Base-by-base conservation (phyloP, 2,888 invertebrate species). In the Platypus cylindrus region DNA sequence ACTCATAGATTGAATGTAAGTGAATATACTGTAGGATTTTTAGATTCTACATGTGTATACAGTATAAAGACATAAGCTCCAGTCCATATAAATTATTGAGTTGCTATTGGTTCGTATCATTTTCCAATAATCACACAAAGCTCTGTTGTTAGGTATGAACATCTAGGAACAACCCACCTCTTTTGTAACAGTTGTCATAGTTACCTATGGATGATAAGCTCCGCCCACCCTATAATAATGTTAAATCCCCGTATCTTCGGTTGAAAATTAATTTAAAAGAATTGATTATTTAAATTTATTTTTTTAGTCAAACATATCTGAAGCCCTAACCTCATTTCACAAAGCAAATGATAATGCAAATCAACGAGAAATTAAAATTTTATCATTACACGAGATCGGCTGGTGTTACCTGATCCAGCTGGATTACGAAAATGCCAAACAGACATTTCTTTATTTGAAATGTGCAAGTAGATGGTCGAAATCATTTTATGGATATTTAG, bases 361-460 rank as follows among this genome's bases (percentile, higher is more conserved):
- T n/a, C 76, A 75, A 49, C 60, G 72, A 22, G 77, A 77, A 57
- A 61, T 77, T 5, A 72, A 71, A 53, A 58, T 75, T 11, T 60
- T 77, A 28, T 71, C 73, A 45, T 45, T 59, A 15, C 63, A 64
- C 43, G 76, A 78, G 56, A 70, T 75, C 31, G 75, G 73, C 31
- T 78, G 77, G 77, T 76, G 75, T 49, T 66, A 73, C 48, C 52
- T 78, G 24, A 71, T 77, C 43, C 66, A 68, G 40, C 56, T 78
- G 38, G 67, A 72, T 46, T 77, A 70, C 59, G 54, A 56, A 12
- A 61, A 67, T 40, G 68, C 72, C 2, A 61, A 65, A 46, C 53
- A 51, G 27, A 66, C 67, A 20, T 71, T 75, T 46, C 50, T 60
- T 7, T 66, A 68, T 45, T 58, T 78, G 29, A 70, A 67, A 44